Percentiles rank a stretch among this genome's conserved stretches.
These are phyloP conservation scores for Chaetops frenatus DNA, from an alignment of 2,113 vertebrate species.

Conservation along the genomic window DNA sequence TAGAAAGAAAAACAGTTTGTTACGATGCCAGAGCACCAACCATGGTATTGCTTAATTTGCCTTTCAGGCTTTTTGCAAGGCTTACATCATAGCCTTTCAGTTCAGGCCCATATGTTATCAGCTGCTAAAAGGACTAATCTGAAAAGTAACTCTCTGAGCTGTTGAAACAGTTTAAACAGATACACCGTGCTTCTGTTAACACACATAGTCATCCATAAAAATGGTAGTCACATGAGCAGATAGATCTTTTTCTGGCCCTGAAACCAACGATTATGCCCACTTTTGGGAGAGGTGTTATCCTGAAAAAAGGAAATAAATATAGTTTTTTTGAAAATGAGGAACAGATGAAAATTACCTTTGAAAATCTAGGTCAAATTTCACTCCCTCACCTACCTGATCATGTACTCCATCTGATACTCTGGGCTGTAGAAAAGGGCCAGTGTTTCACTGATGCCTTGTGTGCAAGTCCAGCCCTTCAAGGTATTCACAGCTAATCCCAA, in stretches of 20 bases:
- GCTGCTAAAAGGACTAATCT: constrained; percentile 30
- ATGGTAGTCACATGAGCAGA: neutral
- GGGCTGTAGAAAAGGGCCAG: neutral
- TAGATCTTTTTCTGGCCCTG: neutral
- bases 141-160: neutral
- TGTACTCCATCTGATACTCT: neutral
- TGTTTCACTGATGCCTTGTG: neutral
- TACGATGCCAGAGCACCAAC: constrained; percentile 3
- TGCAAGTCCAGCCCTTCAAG: neutral
- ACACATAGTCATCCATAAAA: neutral
- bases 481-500: neutral
- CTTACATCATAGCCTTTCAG: constrained; percentile 10
- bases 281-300: neutral
- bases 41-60: constrained; percentile 45
- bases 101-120: constrained; percentile 39
- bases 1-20: neutral
- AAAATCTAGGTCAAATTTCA: neutral
- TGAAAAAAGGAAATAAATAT: neutral
- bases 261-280: neutral
- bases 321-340: neutral
- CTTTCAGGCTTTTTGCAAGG: neutral
- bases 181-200: neutral
- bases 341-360: neutral
- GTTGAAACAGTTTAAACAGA: constrained; percentile 6
- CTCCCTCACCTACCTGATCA: neutral